A percentile compares a stretch with the other conserved stretches of the same genome.
These are phyloP conservation scores for Patella caerulea DNA, from an alignment of 2,888 invertebrate species.

Conservation along the genomic window DNA sequence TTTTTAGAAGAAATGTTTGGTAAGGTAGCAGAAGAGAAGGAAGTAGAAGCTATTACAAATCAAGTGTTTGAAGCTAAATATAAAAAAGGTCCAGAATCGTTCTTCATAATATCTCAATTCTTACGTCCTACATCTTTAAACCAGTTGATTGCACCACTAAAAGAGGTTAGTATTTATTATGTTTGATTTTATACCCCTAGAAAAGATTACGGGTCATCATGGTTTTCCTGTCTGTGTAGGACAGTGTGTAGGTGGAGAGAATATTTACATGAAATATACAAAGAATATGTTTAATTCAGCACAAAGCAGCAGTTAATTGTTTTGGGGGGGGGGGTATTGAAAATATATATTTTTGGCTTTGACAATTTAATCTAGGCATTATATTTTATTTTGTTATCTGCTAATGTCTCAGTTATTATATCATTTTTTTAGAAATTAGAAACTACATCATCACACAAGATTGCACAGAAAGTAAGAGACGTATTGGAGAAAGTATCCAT, in stretches of 20 bases:
- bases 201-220: too few relatives aligned
- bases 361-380: not conserved
- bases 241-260: too few relatives aligned
- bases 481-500: slow-evolving; percentile 84
- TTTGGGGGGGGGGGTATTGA: not conserved
- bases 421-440: slow-evolving; percentile 74
- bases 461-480: slow-evolving; percentile 84
- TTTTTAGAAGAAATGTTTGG: slow-evolving; percentile 93
- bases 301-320: too few relatives aligned
- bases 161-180: slow-evolving; percentile 75
- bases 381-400: slow-evolving; percentile 12
- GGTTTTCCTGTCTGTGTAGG: too few relatives aligned
- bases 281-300: not conserved
- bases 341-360: not conserved
- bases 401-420: not conserved
- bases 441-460: slow-evolving; percentile 84
- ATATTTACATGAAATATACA: not conserved
- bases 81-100: slow-evolving; percentile 88
- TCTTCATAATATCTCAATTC: slow-evolving; percentile 85
- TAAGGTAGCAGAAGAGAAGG: slow-evolving; percentile 89
- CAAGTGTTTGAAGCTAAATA: slow-evolving; percentile 76
- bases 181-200: not conserved
- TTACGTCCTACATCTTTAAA: slow-evolving; percentile 84
- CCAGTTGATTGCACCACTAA: slow-evolving; percentile 85
- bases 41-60: slow-evolving; percentile 85